These are phyloP conservation scores for Coryphaenoides rupestris DNA, from an alignment of 2,113 vertebrate species.

Conservation along the genomic window DNA sequence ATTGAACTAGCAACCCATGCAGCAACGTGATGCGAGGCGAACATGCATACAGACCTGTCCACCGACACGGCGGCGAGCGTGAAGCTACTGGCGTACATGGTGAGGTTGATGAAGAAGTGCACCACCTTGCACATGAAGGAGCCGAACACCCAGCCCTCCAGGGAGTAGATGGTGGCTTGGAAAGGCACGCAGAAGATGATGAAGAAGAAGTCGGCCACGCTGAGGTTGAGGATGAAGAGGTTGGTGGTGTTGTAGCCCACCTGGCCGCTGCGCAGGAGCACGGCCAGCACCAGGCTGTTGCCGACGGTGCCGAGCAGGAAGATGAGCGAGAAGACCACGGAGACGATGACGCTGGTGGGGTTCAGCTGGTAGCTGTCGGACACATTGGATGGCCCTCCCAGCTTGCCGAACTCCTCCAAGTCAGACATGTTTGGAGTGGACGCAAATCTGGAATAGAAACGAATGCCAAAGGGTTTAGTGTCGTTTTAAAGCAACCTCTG, in stretches of 20 bases:
- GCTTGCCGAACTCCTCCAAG: conserved; percentile 72
- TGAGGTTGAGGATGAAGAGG: conserved; percentile 87
- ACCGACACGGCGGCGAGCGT: conserved; percentile 83
- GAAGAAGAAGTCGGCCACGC: conserved; percentile 88
- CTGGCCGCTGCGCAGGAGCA: conserved; percentile 80
- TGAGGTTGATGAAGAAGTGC: conserved; percentile 89
- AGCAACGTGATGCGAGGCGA: too few relatives aligned
- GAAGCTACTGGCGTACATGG: conserved; percentile 90
- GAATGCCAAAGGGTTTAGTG: background rate
- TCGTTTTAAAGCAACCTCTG: too few relatives aligned
- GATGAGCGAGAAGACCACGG: conserved; percentile 85
- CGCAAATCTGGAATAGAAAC: conserved; percentile 21
- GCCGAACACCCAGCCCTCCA: conserved; percentile 86
- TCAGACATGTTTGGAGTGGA: conserved; percentile 69
- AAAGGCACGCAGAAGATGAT: conserved; percentile 89
- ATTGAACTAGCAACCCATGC: too few relatives aligned
- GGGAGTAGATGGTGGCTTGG: conserved; percentile 87
- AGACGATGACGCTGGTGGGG: conserved; percentile 79
- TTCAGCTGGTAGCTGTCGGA: conserved; percentile 78
- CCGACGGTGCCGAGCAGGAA: conserved; percentile 83
- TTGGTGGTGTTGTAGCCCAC: conserved; percentile 84
- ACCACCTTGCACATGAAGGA: conserved; percentile 88
- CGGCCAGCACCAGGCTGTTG: conserved; percentile 83
- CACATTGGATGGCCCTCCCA: conserved; percentile 66
- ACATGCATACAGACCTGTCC: conserved; percentile 76